Percentiles rank a stretch among this genome's conserved stretches.
Conservation (phyloP, 2,113 vertebrate genomes). For the Haemorhous mexicanus region DNA sequence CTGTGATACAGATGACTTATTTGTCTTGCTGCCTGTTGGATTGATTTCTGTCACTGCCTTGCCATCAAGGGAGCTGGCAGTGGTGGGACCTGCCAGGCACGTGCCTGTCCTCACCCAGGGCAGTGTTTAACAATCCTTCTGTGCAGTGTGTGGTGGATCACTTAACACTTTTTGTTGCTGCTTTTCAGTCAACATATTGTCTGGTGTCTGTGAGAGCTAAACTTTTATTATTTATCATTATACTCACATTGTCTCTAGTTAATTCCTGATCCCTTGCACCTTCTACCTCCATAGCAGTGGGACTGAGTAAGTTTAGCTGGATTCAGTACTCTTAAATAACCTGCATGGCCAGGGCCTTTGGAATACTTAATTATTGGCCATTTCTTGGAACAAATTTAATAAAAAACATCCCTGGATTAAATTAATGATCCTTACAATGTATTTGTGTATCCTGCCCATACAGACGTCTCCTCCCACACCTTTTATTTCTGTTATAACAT, state of each 20-base stretch:
- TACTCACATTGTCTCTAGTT: not conserved
- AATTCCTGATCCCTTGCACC: not conserved
- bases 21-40: slow-evolving; percentile 45
- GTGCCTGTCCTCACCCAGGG: not conserved
- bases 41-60: slow-evolving; percentile 39
- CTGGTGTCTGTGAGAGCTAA: not conserved
- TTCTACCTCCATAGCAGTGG: not conserved
- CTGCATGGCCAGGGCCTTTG: not conserved
- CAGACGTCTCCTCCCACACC: not conserved
- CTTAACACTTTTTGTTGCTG: not conserved
- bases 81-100: not conserved
- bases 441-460: not conserved
- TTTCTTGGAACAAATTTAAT: not conserved
- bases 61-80: not conserved
- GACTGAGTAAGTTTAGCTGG: not conserved
- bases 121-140: not conserved
- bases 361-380: not conserved
- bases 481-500: not conserved
- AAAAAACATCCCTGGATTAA: not conserved
- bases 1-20: slow-evolving; percentile 31
- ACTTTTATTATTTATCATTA: not conserved
- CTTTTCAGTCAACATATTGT: not conserved
- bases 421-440: not conserved
- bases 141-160: not conserved
- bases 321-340: not conserved